phyloP scores from a whole-genome alignment of 2,888 invertebrate species.

The Kuschelorhynchus macadamiae region DNA sequence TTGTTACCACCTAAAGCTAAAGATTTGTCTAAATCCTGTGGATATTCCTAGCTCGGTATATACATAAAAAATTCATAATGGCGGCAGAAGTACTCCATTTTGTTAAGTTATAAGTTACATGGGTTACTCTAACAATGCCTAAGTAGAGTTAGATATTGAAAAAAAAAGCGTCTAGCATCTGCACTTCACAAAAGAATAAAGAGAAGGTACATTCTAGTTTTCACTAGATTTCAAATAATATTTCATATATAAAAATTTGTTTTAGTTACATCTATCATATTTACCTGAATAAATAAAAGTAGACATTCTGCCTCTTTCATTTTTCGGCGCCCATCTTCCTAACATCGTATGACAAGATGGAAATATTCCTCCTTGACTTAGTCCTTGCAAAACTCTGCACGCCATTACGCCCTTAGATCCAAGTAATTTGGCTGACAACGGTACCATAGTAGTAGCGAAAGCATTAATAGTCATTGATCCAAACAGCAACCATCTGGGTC shows the following conservation, averaged over 20 bases:
- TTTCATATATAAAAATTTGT: not conserved
- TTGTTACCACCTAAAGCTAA: too few species aligned
- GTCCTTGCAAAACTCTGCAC: slow-evolving; percentile 79
- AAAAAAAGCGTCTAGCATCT: too few species aligned
- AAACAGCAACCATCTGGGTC: slow-evolving; percentile 78
- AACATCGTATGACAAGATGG: slow-evolving; percentile 76
- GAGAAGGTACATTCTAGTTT: too few species aligned
- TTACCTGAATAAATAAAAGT: slow-evolving; percentile 36
- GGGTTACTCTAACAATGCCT: too few species aligned
- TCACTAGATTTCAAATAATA: too few species aligned
- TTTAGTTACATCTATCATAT: not conserved
- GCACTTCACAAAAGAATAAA: too few species aligned
- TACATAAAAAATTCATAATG: too few species aligned
- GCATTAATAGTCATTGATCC: slow-evolving; percentile 74
- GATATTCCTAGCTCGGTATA: too few species aligned
- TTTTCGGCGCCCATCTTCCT: slow-evolving; percentile 41
- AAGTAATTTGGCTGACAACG: slow-evolving; percentile 74
- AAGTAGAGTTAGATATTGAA: too few species aligned
- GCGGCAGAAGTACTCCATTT: too few species aligned
- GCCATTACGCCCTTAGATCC: slow-evolving; percentile 75
- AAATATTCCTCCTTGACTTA: slow-evolving; percentile 77
- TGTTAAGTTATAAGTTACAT: too few species aligned
- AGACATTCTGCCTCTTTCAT: slow-evolving; percentile 36
- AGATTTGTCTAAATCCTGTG: too few species aligned
- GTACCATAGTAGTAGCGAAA: slow-evolving; percentile 73